Evolutionary conservation across 2,888 invertebrate species (phyloP), one percentile per base, ranked within the genome.

Genomic region (Tubulanus polymorphus): DNA sequence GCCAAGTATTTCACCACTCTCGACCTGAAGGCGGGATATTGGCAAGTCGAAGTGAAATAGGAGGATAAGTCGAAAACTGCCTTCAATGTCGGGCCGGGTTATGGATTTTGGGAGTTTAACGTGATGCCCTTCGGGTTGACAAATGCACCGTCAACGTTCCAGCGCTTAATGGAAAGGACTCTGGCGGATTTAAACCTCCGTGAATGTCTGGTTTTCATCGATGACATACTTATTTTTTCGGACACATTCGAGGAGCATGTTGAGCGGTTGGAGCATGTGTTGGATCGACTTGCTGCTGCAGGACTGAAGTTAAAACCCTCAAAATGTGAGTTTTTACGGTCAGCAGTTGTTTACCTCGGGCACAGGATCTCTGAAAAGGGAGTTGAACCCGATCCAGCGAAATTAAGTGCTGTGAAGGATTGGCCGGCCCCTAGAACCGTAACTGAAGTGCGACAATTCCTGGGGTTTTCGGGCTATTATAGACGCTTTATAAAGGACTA

Each of bases 381-480:
- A 3, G 37, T 63, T n/a, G 37, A 18, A 12, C 48, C 60, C 23
- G 30, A 52, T 18, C 28, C 37, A 5, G 3, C 29, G 0, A 29
- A 57, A 26, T 37, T 48, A 0, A 25, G 45, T 23, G 49, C 49
- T 1, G 56, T 65, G 8, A 25, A 26, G 5, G 25, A 57, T 1
- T 63, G 63, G 63, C 55, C 50, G 1, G 29, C 23, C 0, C 63
- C 64, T 8, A 46, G 18, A n/a, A 37, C 20, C 27, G 28, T 32
- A 1, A 59, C 59, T 20, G 56, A 63, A 2, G 63, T 64, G 1
- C 55, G 62, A 41, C 27, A 52, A 18, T 63, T 63, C 37, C 25
- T 63, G 8, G 65, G 65, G 5, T 60, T 62, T 35, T 57, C 52
- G 0, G 63, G 58, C 37, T 57, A 63, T 20, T 62, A 65, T 49